Percentiles rank a stretch among this genome's conserved stretches.
phyloP scores from a whole-genome alignment of 2,888 invertebrate species.

The Pristionchus entomophagus region DNA sequence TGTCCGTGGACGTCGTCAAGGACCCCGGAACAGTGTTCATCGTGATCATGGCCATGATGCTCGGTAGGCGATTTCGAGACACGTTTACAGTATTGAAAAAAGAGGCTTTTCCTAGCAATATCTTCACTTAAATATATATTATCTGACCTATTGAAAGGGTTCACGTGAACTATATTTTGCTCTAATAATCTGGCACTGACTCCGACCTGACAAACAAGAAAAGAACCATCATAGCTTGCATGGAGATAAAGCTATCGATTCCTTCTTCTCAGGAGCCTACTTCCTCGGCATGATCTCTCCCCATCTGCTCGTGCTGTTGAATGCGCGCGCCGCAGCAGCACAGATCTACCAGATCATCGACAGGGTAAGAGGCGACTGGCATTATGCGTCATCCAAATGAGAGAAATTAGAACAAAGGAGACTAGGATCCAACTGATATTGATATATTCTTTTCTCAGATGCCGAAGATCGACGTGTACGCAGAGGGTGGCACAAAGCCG shows the following conservation, averaged over 20 bases:
- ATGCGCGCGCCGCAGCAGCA: slow-evolving; percentile 61
- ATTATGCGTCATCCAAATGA: neutral
- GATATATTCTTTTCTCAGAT: slow-evolving; percentile 30
- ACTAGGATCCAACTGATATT: neutral
- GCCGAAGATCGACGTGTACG: slow-evolving; percentile 68
- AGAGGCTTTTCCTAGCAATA: too few species aligned
- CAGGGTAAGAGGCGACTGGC: too few species aligned
- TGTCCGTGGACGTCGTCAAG: slow-evolving; percentile 58
- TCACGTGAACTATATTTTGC: too few species aligned
- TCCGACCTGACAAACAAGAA: too few species aligned
- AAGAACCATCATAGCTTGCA: neutral
- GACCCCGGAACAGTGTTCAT: slow-evolving; percentile 69
- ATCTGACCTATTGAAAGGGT: too few species aligned
- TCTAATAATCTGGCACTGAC: too few species aligned
- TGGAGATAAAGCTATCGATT: too few species aligned
- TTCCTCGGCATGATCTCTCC: slow-evolving; percentile 62
- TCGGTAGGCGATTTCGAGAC: slow-evolving; percentile 47
- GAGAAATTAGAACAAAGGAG: neutral
- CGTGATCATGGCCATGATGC: slow-evolving; percentile 63
- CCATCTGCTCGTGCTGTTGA: slow-evolving; percentile 60
- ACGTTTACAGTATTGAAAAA: neutral
- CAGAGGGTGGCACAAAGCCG: slow-evolving; percentile 56
- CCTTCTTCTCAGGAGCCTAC: slow-evolving; percentile 57
- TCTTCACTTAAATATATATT: too few species aligned
- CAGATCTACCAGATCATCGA: slow-evolving; percentile 62